These are phyloP conservation scores for Bolborhynchus lineola DNA, from an alignment of 2,113 vertebrate species.

Conservation along the genomic window DNA sequence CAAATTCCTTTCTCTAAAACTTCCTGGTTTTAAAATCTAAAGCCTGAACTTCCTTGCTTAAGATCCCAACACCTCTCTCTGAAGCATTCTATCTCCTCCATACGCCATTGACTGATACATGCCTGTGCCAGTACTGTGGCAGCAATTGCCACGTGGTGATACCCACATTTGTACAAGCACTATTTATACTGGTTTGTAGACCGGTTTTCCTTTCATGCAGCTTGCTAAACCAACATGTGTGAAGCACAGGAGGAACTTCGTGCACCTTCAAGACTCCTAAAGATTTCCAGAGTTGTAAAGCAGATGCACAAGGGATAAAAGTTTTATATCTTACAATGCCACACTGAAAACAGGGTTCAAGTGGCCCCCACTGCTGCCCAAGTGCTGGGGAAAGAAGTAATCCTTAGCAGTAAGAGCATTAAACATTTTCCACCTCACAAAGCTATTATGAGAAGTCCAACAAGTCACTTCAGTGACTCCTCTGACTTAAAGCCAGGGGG, in stretches of 20 bases:
- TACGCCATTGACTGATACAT: not conserved
- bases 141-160: accelerated
- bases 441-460: not conserved
- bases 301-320: not conserved
- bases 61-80: not conserved
- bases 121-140: not conserved
- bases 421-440: not conserved
- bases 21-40: not conserved
- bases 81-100: not conserved
- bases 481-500: not conserved
- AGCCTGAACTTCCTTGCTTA: not conserved
- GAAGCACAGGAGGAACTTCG: not conserved
- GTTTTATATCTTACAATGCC: not conserved
- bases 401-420: conserved; percentile 25
- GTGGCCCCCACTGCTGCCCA: not conserved
- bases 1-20: conserved; percentile 28
- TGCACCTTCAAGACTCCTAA: not conserved
- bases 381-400: not conserved
- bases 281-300: not conserved
- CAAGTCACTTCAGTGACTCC: not conserved
- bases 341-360: not conserved
- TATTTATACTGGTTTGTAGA: not conserved
- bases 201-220: not conserved
- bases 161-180: not conserved
- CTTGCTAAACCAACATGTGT: not conserved